Evolutionary conservation across 1,140 invertebrate species (phyloP).

Genomic region (Phthorimaea operculella): DNA sequence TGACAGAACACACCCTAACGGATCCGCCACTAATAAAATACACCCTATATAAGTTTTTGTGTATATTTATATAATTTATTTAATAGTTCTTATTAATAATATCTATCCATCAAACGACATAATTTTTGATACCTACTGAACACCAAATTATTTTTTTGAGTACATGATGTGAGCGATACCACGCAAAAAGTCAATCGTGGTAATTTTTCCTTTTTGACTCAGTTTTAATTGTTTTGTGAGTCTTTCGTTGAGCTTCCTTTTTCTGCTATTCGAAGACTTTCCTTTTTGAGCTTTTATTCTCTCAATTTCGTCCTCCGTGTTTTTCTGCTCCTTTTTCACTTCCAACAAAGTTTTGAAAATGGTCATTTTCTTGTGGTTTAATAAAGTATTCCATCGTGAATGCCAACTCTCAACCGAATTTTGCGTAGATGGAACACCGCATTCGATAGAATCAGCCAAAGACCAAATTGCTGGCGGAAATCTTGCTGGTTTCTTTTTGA

Average conservation of each 20-base stretch:
- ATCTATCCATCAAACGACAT: no score
- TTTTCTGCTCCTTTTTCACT: constrained; percentile 3
- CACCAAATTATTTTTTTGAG: no score
- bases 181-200: neutral
- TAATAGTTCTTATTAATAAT: no score
- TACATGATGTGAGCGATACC: neutral
- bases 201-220: neutral
- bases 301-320: constrained; percentile 4
- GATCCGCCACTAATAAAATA: no score
- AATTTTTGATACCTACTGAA: no score
- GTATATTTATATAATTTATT: no score
- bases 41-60: no score
- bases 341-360: constrained; percentile 5
- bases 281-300: neutral
- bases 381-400: neutral
- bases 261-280: neutral
- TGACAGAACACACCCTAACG: no score
- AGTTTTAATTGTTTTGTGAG: neutral
- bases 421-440: neutral
- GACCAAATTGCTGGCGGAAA: constrained; percentile 8
- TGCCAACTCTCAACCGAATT: constrained; percentile 4
- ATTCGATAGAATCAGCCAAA: neutral
- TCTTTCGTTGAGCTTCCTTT: neutral
- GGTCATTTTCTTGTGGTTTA: neutral
- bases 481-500: neutral